Evolutionary conservation across 2,888 invertebrate genomes (phyloP).

Genomic region (Drosophila flavopinicola): DNA sequence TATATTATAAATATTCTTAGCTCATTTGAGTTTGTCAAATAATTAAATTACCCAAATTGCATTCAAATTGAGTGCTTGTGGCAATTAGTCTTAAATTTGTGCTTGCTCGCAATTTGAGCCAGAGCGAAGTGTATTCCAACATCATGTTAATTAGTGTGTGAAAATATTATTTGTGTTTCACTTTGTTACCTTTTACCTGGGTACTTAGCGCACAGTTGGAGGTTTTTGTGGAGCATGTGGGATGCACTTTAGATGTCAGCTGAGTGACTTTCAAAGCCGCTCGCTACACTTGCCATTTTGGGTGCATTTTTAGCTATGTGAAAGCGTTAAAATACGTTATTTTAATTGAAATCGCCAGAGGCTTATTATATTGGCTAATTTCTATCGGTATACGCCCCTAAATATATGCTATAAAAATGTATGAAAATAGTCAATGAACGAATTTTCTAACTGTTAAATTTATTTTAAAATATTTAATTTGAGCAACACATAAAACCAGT

Average conservation of each 20-base stretch:
- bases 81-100: slow-evolving; percentile 1
- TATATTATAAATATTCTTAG: background rate
- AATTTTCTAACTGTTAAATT: too few species aligned
- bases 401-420: too few species aligned
- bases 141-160: slow-evolving; percentile 53
- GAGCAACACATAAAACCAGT: too few species aligned
- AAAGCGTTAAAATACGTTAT: background rate
- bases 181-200: slow-evolving; percentile 18
- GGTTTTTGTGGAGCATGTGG: slow-evolving; percentile 9
- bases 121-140: slow-evolving; percentile 4
- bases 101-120: background rate
- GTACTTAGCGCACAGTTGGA: slow-evolving; percentile 19
- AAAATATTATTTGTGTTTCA: slow-evolving; percentile 39
- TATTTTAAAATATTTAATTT: too few species aligned
- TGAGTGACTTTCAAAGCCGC: slow-evolving; percentile 32
- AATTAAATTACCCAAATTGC: slow-evolving; percentile 5
- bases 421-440: too few species aligned
- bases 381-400: too few species aligned
- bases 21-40: background rate
- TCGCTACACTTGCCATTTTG: slow-evolving; percentile 3
- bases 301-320: background rate
- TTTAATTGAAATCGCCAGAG: too few species aligned
- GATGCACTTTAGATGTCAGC: slow-evolving; percentile 26
- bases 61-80: slow-evolving; percentile 5
- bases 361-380: too few species aligned